These are phyloP conservation scores for Phalloptychus januarius DNA, from an alignment of 2,797 vertebrate species.

Conservation along the genomic window DNA sequence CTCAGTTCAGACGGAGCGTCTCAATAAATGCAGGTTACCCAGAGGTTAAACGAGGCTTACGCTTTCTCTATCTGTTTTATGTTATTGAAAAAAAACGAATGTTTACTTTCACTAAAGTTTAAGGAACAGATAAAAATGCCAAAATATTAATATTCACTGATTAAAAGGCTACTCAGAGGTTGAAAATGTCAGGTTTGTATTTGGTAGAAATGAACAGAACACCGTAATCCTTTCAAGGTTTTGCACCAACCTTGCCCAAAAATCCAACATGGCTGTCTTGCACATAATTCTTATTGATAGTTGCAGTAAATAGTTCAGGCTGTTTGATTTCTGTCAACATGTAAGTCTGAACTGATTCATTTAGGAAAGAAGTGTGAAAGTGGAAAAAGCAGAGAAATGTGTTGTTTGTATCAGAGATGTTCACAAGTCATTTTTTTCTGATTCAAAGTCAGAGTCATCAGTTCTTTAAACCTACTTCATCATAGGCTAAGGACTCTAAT, in stretches of 20 bases:
- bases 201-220: neutral
- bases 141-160: neutral
- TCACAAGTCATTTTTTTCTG: neutral
- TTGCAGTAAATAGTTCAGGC: neutral
- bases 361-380: neutral
- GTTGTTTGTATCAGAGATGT: neutral
- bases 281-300: neutral
- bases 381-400: neutral
- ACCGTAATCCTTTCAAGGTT: neutral
- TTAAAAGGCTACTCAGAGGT: neutral
- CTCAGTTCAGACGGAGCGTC: slow-evolving; percentile 33
- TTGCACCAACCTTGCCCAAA: neutral
- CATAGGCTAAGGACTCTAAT: neutral
- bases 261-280: neutral
- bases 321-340: neutral
- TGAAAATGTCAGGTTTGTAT: neutral
- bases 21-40: neutral
- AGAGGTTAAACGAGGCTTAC: neutral
- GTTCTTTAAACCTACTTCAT: neutral
- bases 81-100: neutral
- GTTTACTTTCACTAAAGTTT: neutral
- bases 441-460: neutral
- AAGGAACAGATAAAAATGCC: neutral
- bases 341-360: neutral
- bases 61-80: neutral